A percentile compares a stretch with the other conserved stretches of the same genome.
phyloP scores from a whole-genome alignment of 2,797 vertebrate species.

The Agapornis canus region DNA sequence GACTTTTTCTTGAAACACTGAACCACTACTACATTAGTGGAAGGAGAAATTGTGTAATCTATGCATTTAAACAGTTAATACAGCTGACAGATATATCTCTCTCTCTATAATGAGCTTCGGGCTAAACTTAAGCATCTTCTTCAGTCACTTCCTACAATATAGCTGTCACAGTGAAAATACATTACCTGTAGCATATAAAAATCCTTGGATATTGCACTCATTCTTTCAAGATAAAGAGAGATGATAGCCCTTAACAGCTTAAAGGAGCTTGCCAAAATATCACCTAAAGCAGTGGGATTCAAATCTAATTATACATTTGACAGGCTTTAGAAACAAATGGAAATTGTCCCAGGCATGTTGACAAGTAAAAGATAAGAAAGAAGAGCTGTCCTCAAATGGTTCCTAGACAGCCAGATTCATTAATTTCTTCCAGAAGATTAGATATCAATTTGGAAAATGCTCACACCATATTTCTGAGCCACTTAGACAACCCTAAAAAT shows the following conservation, averaged over 20 bases:
- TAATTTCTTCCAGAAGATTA: conserved; percentile 17
- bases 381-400: background rate
- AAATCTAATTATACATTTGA: conserved; percentile 14
- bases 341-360: background rate
- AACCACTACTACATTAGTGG: background rate
- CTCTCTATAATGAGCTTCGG: background rate
- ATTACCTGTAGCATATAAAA: background rate
- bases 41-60: background rate
- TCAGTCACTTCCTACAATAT: background rate
- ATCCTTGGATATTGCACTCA: background rate
- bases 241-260: background rate
- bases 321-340: conserved; percentile 32
- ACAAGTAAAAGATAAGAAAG: conserved; percentile 15
- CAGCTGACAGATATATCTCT: background rate
- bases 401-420: background rate
- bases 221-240: background rate
- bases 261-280: conserved; percentile 36
- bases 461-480: background rate
- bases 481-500: background rate
- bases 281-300: conserved; percentile 18
- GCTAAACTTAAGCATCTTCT: background rate
- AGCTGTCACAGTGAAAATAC: conserved; percentile 1
- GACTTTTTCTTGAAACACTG: background rate
- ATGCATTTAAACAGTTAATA: background rate
- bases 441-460: background rate